Evolutionary conservation across 2,888 invertebrate species (phyloP), one percentile per base, ranked within the genome.

Genomic region (Drosophila affinis): DNA sequence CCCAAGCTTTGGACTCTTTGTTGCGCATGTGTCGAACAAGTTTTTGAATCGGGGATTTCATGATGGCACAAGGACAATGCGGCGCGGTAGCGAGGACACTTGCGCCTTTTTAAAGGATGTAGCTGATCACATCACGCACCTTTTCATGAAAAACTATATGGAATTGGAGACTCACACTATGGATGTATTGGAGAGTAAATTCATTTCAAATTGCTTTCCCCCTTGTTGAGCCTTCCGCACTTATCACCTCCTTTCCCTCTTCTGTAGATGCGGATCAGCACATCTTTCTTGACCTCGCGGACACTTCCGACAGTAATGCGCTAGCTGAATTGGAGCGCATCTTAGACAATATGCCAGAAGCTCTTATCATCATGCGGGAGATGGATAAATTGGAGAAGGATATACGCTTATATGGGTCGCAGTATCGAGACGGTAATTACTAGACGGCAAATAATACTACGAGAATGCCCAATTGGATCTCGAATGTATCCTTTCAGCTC

Each of bases 21-120:
- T 97, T 91, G 95, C 97, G 54, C 98, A 98, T 92, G 96, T 96
- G 61, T 97, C 97, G 59, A 98, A 97, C 91, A 95, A 97, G 87
- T 95, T 96, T 88, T 93, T 97, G 93, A 95, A 97, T 90, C 94
- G 94, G 57, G 96, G 97, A 54, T 92, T 95, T 48, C 93, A 94
- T 57, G 94, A 94, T 12, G 92, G 96, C 57, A 94, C 95, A 1
- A 91, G 83, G 14, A 93, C 95, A 54, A 91, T 95, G 69, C 93
- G 94, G 72, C 93, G 93, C 55, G 94, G 94, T 53, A 89, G 95
- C 64, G 92, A 92, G 34, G 97, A 97, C 92, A 93, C 95, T 39
- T 93, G 94, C 78, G 93, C 93, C 52, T 97, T 95, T 92, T 92
- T 97, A 75, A 93, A 94, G 81, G 94, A 94, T 67, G 96, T 97